These are phyloP conservation scores for Perizoma flavofasciatum DNA, from an alignment of 2,888 invertebrate genomes.

Conservation along the genomic window DNA sequence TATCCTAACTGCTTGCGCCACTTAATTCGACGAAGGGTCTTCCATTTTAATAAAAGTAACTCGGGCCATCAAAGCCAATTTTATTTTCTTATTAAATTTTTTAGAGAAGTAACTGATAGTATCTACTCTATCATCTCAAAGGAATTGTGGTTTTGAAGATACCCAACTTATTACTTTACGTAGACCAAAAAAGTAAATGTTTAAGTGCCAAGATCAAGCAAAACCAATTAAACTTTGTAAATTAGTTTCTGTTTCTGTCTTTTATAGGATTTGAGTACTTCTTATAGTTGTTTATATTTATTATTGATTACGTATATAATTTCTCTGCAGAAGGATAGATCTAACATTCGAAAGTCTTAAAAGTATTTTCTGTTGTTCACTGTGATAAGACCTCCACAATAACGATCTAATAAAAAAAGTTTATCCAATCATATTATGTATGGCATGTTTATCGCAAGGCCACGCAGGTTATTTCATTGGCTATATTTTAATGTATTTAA, in stretches of 20 bases:
- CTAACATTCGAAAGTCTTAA: not conserved
- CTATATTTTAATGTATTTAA: conserved; percentile 7
- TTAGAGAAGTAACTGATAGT: too few relatives aligned
- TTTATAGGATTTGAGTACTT: not conserved
- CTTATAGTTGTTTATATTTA: too few relatives aligned
- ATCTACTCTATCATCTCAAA: too few relatives aligned
- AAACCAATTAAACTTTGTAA: conserved; percentile 13
- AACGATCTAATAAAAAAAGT: not conserved
- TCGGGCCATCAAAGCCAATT: not conserved
- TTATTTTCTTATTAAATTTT: not conserved
- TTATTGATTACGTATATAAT: too few relatives aligned
- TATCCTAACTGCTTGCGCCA: conserved; percentile 7
- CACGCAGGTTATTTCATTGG: conserved; percentile 9
- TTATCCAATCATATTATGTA: conserved; percentile 6
- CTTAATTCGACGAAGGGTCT: conserved; percentile 9
- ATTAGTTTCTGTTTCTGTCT: conserved; percentile 1
- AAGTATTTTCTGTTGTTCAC: not conserved
- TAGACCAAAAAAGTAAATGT: too few relatives aligned
- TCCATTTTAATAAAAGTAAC: conserved; percentile 10
- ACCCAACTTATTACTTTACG: too few relatives aligned
- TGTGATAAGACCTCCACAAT: conserved; percentile 1
- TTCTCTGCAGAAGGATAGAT: too few relatives aligned
- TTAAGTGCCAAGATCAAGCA: conserved; percentile 2
- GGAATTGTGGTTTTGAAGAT: too few relatives aligned
- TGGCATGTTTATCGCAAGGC: conserved; percentile 20